phyloP scores from a whole-genome alignment of 1,140 invertebrate species.

The Zophobas atratus region DNA sequence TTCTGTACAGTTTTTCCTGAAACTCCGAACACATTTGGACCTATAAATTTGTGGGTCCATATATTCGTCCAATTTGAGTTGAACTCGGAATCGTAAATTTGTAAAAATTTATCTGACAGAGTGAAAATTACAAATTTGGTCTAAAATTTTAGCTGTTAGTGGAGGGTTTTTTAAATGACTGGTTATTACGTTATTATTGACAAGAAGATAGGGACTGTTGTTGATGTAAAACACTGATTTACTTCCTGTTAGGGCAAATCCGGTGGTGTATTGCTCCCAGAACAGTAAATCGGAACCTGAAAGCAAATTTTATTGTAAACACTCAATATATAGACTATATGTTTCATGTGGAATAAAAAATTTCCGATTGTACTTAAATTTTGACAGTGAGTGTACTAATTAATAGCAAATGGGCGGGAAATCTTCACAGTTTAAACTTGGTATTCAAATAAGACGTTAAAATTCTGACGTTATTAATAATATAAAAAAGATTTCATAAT shows the following conservation, averaged over 20 bases:
- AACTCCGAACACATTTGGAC: not conserved
- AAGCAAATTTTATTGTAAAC: slow-evolving; percentile 5
- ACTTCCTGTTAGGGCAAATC: slow-evolving; percentile 12
- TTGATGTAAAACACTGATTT: slow-evolving; percentile 47
- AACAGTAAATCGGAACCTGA: slow-evolving; percentile 49
- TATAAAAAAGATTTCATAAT: no score
- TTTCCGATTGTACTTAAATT: no score
- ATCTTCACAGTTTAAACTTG: no score
- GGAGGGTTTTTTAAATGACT: not conserved
- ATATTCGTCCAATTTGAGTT: not conserved
- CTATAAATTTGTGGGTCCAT: not conserved
- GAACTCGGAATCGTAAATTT: slow-evolving; percentile 2
- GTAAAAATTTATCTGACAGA: not conserved
- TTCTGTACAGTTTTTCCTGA: slow-evolving; percentile 13
- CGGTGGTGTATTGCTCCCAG: slow-evolving; percentile 32
- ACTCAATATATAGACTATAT: no score
- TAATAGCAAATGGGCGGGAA: no score
- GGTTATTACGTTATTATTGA: slow-evolving; percentile 26
- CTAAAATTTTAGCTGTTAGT: not conserved
- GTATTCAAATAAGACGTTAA: no score
- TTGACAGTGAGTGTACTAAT: no score
- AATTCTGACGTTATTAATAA: no score
- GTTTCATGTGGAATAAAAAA: no score
- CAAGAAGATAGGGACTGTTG: slow-evolving; percentile 44
- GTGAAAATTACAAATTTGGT: not conserved